phyloP scores from a whole-genome alignment of 1,140 invertebrate species.

The Lasaia peninsularis region DNA sequence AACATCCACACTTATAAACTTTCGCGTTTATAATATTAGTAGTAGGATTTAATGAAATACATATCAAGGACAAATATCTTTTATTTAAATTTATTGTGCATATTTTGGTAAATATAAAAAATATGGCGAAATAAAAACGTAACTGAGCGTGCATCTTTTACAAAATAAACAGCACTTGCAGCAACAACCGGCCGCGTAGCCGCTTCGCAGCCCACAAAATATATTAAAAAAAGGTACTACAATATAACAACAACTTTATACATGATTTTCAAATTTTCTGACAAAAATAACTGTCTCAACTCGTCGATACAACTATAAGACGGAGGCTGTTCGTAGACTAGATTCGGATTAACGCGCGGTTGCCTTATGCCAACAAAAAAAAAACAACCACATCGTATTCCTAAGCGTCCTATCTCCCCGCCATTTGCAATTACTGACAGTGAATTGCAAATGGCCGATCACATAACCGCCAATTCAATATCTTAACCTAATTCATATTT shows the following conservation, averaged over 20 bases:
- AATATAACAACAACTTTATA: slow-evolving; percentile 53
- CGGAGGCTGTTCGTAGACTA: slow-evolving; percentile 66
- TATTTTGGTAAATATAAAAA: slow-evolving; percentile 71
- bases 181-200: slow-evolving; percentile 20
- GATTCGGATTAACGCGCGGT: slow-evolving; percentile 36
- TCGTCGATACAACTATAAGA: slow-evolving; percentile 52
- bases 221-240: slow-evolving; percentile 39
- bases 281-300: slow-evolving; percentile 62
- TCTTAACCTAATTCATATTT: slow-evolving; percentile 12
- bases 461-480: slow-evolving; percentile 13
- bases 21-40: too few relatives aligned
- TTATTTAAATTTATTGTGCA: slow-evolving; percentile 74
- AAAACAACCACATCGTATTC: slow-evolving; percentile 10
- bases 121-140: slow-evolving; percentile 64
- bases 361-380: slow-evolving; percentile 6
- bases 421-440: slow-evolving; percentile 27
- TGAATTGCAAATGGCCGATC: slow-evolving; percentile 18
- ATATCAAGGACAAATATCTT: slow-evolving; percentile 65
- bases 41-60: slow-evolving; percentile 34
- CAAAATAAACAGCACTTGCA: slow-evolving; percentile 36
- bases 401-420: slow-evolving; percentile 15
- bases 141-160: slow-evolving; percentile 55
- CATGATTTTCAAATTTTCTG: slow-evolving; percentile 46
- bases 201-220: slow-evolving; percentile 23
- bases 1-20: too few relatives aligned